Evolutionary conservation across 2,113 vertebrate genomes (phyloP).

Genomic region (Gobius niger): DNA sequence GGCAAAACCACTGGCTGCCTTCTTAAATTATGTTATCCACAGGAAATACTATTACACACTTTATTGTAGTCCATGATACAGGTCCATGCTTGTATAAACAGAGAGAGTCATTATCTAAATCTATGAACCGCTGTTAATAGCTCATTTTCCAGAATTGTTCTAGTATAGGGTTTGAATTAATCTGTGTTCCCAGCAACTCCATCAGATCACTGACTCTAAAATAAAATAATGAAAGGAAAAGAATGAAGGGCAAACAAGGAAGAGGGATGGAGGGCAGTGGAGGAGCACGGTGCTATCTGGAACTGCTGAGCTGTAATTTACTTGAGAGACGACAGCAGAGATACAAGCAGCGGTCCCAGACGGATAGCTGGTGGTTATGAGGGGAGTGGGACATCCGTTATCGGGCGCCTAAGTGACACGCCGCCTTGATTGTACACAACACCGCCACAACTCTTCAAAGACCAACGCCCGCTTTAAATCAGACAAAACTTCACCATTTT

Average conservation of each 20-base stretch:
- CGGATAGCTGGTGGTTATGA: slow-evolving; percentile 78
- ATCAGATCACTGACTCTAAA: slow-evolving; percentile 15
- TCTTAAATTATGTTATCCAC: too few relatives aligned
- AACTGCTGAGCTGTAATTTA: slow-evolving; percentile 76
- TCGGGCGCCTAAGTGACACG: slow-evolving; percentile 76
- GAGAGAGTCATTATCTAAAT: too few relatives aligned
- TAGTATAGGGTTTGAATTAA: background rate
- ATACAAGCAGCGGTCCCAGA: slow-evolving; percentile 71
- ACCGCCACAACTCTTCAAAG: slow-evolving; percentile 65
- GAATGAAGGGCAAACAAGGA: slow-evolving; percentile 39
- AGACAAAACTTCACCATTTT: slow-evolving; percentile 67
- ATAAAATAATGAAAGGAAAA: slow-evolving; percentile 32
- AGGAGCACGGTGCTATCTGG: slow-evolving; percentile 64
- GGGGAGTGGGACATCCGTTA: slow-evolving; percentile 76
- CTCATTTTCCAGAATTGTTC: too few relatives aligned
- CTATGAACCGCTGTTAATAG: too few relatives aligned
- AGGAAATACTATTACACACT: too few relatives aligned
- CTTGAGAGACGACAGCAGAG: slow-evolving; percentile 71
- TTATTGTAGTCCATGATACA: too few relatives aligned
- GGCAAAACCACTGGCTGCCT: too few relatives aligned
- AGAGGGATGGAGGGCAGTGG: slow-evolving; percentile 51
- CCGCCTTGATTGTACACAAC: slow-evolving; percentile 72
- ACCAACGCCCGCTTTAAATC: slow-evolving; percentile 67
- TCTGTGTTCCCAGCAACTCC: background rate
- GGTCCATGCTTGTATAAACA: too few relatives aligned